Percentiles rank a stretch among this genome's conserved stretches.
phyloP scores from a whole-genome alignment of 2,888 invertebrate species.

The Caenorhabditis plicata region DNA sequence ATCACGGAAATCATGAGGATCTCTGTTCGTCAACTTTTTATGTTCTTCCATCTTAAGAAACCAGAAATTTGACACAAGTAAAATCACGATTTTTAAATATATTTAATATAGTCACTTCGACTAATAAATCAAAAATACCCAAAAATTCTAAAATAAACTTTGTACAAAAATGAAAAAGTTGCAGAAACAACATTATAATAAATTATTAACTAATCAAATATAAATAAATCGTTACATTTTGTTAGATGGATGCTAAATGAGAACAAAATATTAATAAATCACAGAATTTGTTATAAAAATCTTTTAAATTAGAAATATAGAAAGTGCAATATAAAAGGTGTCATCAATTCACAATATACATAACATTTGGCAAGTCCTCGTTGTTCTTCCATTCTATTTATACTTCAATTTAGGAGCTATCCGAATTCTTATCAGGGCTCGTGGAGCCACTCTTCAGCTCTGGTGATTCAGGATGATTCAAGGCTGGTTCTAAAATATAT shows the following conservation, averaged over 20 bases:
- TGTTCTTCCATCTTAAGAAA: constrained; percentile 1
- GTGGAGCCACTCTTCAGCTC: constrained; percentile 26
- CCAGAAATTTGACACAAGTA: too few species aligned
- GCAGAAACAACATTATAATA: too few species aligned
- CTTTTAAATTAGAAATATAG: background rate
- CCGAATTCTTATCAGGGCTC: constrained; percentile 26
- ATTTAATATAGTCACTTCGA: background rate
- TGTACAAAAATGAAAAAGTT: too few species aligned
- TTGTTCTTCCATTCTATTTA: too few species aligned
- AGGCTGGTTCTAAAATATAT: constrained; percentile 12
- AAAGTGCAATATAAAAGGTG: background rate
- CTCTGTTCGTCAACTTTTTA: constrained; percentile 20
- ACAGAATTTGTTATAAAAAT: too few species aligned
- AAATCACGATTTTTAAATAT: too few species aligned
- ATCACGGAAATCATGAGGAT: constrained; percentile 50
- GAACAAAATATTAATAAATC: too few species aligned
- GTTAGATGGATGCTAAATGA: too few species aligned
- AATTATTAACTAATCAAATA: too few species aligned
- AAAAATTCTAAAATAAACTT: background rate
- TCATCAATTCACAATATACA: too few species aligned
- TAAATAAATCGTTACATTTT: too few species aligned
- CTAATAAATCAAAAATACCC: background rate
- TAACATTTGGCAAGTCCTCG: too few species aligned
- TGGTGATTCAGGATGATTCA: constrained; percentile 8
- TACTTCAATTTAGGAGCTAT: constrained; percentile 16